Base-by-base conservation (phyloP, 1,140 invertebrate species). In the Drosophila teissieri region DNA sequence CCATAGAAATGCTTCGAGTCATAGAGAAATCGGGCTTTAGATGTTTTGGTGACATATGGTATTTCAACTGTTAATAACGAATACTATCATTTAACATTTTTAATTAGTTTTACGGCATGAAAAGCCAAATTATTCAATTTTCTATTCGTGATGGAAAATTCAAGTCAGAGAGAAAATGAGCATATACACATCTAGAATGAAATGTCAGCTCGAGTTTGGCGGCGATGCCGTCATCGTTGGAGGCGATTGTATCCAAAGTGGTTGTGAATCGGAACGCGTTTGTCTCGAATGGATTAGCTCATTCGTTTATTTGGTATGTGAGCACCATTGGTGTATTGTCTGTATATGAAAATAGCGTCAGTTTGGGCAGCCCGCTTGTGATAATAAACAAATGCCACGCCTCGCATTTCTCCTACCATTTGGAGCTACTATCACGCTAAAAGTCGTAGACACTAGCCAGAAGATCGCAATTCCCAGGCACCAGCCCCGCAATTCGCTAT, bases 401-500 rank as follows among this genome's bases (percentile, higher is more conserved):
- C 73, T 68, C 17, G n/a, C 19, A 52, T 58, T 69, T 86, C 39
- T 68, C 77, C 62, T 56, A 88, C 84, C 45, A 15, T 52, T 49
- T 12, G 76, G 85, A 10, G 46, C 19, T 44, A 90, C 42, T 24
- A 70, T 0, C 37, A 73, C 77, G 49, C 31, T 36, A 2, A 83
- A 36, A 34, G 61, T 48, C 14, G 61, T 54, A 17, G 49, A 22
- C 37, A 88, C 6, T 2, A 88, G 58, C 17, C 42, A 65, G 48
- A 68, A 88, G 27, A 84, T 52, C 12, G 84, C 84, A 14, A 84
- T 89, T 36, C 73, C 85, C 12, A 78, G n/a, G 39, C 84, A 88
- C 85, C 84, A 89, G 40, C 54, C 62, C 24, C 85, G 58, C 14
- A 88, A 45, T 2, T 78, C 73, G 40, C 73, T 45, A 4, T 78